Conservation (phyloP, 2,797 vertebrate species). For the Platyrinchus mystaceus region DNA sequence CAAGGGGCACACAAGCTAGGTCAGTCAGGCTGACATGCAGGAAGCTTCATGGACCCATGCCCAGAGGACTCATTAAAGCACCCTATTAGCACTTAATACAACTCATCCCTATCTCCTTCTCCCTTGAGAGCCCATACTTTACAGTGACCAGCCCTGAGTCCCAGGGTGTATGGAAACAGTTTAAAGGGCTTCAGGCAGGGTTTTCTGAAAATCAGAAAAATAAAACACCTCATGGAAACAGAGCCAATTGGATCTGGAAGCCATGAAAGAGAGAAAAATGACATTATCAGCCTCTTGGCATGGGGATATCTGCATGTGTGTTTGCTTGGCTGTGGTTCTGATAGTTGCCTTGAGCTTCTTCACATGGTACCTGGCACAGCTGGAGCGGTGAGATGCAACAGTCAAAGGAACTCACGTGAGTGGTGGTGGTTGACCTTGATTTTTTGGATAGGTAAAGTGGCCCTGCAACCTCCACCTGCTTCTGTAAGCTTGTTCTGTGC, state of each 20-base stretch:
- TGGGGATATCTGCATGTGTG: neutral
- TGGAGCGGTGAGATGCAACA: neutral
- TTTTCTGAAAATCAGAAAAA: neutral
- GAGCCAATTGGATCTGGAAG: neutral
- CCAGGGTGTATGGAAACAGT: fast-evolving
- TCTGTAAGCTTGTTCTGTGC: neutral
- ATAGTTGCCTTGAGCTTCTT: neutral
- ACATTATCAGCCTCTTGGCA: neutral
- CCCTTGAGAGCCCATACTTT: neutral
- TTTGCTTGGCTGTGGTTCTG: neutral
- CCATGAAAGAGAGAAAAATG: neutral
- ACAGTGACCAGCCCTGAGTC: neutral
- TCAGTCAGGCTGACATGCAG: neutral
- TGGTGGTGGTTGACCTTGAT: neutral
- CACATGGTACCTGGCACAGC: neutral
- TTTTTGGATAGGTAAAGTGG: neutral
- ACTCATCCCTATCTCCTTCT: neutral
- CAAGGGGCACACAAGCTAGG: too few species aligned
- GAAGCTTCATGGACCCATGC: neutral
- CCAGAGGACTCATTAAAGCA: neutral
- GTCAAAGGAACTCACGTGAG: neutral
- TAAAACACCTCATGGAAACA: neutral
- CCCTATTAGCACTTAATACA: neutral
- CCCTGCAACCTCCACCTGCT: neutral
- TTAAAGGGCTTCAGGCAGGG: neutral